phyloP scores from a whole-genome alignment of 2,888 invertebrate species.

The Pristionchus entomophagus region DNA sequence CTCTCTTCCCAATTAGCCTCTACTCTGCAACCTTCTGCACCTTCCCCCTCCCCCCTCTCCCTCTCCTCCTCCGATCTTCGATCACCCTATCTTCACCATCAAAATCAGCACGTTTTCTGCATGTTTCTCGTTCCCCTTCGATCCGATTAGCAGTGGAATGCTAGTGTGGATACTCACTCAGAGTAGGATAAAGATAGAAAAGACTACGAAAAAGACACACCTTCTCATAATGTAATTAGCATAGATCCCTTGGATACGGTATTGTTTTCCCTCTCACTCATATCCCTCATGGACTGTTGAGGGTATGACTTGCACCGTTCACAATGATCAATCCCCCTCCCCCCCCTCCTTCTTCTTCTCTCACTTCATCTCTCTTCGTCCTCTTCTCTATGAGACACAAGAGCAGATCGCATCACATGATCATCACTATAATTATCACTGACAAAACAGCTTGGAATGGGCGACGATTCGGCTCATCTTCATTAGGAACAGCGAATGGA shows the following conservation, averaged over 20 bases:
- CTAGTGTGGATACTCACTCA: neutral
- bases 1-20: neutral
- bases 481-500: slow-evolving; percentile 11
- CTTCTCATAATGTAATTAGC: neutral
- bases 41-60: neutral
- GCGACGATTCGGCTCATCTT: slow-evolving; percentile 4
- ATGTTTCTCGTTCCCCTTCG: slow-evolving; percentile 20
- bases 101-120: slow-evolving; percentile 37
- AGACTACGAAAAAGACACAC: neutral
- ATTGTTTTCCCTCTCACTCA: neutral
- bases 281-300: neutral
- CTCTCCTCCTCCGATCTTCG: neutral
- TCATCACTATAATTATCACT: neutral
- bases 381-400: neutral
- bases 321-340: neutral
- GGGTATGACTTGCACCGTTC: slow-evolving; percentile 1
- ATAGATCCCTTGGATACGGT: neutral
- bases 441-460: slow-evolving; percentile 41
- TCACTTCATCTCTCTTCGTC: slow-evolving; percentile 6
- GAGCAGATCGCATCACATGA: slow-evolving; percentile 29
- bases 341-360: no score
- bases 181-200: neutral
- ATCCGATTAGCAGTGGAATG: slow-evolving; percentile 11
- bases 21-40: neutral
- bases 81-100: neutral